phyloP scores from a whole-genome alignment of 2,113 vertebrate genomes.

The Cranoglanis bouderius region DNA sequence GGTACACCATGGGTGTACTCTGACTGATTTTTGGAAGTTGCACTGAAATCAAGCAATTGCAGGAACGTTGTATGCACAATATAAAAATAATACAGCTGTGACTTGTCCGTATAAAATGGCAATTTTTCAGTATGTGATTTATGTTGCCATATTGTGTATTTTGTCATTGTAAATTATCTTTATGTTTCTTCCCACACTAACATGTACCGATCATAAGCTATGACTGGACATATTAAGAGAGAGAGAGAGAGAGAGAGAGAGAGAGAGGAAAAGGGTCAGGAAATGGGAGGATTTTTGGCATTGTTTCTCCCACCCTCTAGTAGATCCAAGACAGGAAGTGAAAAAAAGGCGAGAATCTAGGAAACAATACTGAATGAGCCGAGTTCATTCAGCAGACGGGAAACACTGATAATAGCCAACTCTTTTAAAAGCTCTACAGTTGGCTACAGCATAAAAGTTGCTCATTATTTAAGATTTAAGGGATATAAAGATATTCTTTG shows the following conservation, averaged over 20 bases:
- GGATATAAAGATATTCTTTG: not conserved
- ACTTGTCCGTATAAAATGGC: not conserved
- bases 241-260: not conserved
- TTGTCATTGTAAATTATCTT: constrained; percentile 31
- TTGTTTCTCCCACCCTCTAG: constrained; percentile 54
- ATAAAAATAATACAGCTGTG: not conserved
- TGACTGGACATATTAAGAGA: constrained; percentile 31
- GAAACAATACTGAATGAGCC: constrained; percentile 46
- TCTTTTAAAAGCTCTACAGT: not conserved
- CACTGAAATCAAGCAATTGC: not conserved
- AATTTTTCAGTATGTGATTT: not conserved
- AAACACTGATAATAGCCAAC: not conserved
- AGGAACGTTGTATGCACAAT: not conserved
- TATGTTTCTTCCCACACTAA: constrained; percentile 7
- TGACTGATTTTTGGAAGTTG: no score
- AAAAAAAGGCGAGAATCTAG: constrained; percentile 55
- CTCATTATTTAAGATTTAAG: not conserved
- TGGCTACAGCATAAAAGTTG: not conserved
- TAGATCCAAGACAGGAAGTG: constrained; percentile 47
- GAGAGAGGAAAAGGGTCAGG: constrained; percentile 42
- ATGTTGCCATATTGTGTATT: not conserved
- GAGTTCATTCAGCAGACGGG: not conserved
- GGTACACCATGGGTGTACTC: no score
- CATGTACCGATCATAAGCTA: constrained; percentile 34
- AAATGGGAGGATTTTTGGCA: constrained; percentile 53